Base-by-base conservation (phyloP, 2,888 invertebrate genomes). In the Laothoe populi region DNA sequence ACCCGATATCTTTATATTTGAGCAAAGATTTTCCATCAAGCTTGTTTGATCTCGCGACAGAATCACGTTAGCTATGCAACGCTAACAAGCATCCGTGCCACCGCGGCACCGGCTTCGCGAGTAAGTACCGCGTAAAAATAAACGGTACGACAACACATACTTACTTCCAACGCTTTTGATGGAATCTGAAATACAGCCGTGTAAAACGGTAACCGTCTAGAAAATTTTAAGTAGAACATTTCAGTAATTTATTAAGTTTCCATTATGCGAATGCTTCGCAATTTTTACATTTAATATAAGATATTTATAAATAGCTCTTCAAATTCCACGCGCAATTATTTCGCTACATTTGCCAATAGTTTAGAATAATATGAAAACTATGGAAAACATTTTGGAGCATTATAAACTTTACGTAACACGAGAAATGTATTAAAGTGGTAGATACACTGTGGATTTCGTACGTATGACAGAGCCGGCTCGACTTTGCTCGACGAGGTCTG, bases 291-390 rank as follows among this genome's bases (percentile, higher is more conserved):
- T 1, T 8, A 10, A 13, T 1, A 38, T 10, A 10, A 35, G 5
- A 35, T 35, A 48, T 26, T 48, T 48, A 48, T 48, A 24, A 48
- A 24, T 26, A 48, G n/a, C 48, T 48, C 48, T 24, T 7, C 5
- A 38, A 35, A 35, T 35, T 38, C 10, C 10, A 13, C 13, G 38
- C 38, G 38, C 13, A 38, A 1, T 8, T 11, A 1, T 10, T 10
- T 3, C 13, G 13, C 38, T 2, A 8, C 11, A 11, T 38, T 13
- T 38, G 13, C 10, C 8, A 5, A 5, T 31, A 31, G 31, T 8
- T 8, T 26, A 31, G 31, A 5, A 31, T 31, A 31, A 5, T n/a
- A 31, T 8, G 31, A 8, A 4, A 31, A 8, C 31, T 31, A 8
- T 31, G 5, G 8, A 5, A 5, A 31, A 31, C 7, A 31, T 31